Percentiles rank a stretch among this genome's conserved stretches.
phyloP scores from a whole-genome alignment of 1,140 invertebrate genomes.

The Teleopsis dalmanni region DNA sequence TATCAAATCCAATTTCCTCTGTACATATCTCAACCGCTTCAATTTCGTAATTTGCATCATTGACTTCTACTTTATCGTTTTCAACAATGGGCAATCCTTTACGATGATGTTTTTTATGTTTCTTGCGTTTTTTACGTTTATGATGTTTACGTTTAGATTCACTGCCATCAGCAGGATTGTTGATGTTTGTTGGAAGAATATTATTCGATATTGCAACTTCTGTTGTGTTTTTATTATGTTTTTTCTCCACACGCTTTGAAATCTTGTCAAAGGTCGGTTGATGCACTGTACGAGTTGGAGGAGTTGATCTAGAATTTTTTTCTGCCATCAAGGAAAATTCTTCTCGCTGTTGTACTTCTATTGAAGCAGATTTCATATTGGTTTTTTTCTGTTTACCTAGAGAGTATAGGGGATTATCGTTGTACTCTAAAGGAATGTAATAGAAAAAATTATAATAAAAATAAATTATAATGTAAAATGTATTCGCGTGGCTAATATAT shows the following conservation, averaged over 20 bases:
- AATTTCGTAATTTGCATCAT: slow-evolving; percentile 37
- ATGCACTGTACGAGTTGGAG: too few species aligned
- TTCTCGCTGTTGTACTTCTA: background rate
- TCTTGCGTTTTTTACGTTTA: slow-evolving; percentile 64
- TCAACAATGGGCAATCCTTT: too few species aligned
- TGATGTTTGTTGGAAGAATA: background rate
- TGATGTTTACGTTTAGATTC: slow-evolving; percentile 66
- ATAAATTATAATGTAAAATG: too few species aligned
- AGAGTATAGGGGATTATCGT: slow-evolving; percentile 44
- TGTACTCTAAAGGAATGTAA: slow-evolving; percentile 36
- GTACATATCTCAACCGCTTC: too few species aligned
- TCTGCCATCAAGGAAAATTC: too few species aligned
- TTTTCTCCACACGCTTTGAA: slow-evolving; percentile 55
- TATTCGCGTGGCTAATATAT: too few species aligned
- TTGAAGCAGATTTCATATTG: slow-evolving; percentile 14
- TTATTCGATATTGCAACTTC: background rate
- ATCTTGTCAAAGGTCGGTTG: too few species aligned
- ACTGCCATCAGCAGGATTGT: slow-evolving; percentile 35
- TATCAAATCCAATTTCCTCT: slow-evolving; percentile 8
- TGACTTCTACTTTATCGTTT: too few species aligned
- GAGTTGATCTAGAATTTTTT: too few species aligned
- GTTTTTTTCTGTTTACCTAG: slow-evolving; percentile 41
- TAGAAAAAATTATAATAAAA: too few species aligned
- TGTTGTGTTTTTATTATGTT: slow-evolving; percentile 54
- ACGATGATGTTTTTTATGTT: slow-evolving; percentile 65